Evolutionary conservation across 1,140 invertebrate species (phyloP).

Genomic region (Psilanteris sp.): DNA sequence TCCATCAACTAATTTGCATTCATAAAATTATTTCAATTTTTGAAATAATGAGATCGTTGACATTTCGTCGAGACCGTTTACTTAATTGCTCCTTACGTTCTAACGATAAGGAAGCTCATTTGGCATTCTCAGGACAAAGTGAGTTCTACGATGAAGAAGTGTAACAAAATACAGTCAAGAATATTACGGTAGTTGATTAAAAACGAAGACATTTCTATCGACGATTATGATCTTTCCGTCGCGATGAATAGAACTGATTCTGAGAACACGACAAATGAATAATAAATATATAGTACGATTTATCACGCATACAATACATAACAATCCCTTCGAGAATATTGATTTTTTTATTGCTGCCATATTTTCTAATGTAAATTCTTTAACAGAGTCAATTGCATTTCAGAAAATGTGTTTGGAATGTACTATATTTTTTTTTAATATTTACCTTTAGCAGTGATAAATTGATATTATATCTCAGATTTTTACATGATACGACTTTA

Average conservation of each 20-base stretch:
- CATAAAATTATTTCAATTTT: slow-evolving; percentile 30
- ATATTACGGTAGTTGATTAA: slow-evolving; percentile 1
- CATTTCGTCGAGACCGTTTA: slow-evolving; percentile 12
- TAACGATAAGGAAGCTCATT: slow-evolving; percentile 32
- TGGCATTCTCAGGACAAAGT: slow-evolving; percentile 22
- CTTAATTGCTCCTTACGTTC: slow-evolving; percentile 33
- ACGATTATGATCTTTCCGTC: slow-evolving; percentile 20
- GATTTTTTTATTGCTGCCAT: slow-evolving; percentile 30
- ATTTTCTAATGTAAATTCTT: slow-evolving; percentile 25
- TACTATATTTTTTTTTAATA: no score
- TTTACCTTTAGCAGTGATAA: no score
- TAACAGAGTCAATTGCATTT: slow-evolving; percentile 32
- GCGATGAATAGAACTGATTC: slow-evolving; percentile 24
- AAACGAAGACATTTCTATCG: slow-evolving; percentile 6
- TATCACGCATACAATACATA: slow-evolving; percentile 2
- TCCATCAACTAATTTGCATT: slow-evolving; percentile 6
- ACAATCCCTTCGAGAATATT: slow-evolving; percentile 15
- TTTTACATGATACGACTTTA: no score
- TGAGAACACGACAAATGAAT: slow-evolving; percentile 12
- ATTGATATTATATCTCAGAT: no score
- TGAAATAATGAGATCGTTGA: slow-evolving; percentile 16
- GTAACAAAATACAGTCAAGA: slow-evolving; percentile 16
- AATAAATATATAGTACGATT: slow-evolving; percentile 15
- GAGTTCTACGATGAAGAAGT: background rate
- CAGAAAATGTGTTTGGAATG: slow-evolving; percentile 7